Percentiles rank a stretch among this genome's conserved stretches.
phyloP scores from a whole-genome alignment of 1,140 invertebrate genomes.

The Calliopsis andreniformis region DNA sequence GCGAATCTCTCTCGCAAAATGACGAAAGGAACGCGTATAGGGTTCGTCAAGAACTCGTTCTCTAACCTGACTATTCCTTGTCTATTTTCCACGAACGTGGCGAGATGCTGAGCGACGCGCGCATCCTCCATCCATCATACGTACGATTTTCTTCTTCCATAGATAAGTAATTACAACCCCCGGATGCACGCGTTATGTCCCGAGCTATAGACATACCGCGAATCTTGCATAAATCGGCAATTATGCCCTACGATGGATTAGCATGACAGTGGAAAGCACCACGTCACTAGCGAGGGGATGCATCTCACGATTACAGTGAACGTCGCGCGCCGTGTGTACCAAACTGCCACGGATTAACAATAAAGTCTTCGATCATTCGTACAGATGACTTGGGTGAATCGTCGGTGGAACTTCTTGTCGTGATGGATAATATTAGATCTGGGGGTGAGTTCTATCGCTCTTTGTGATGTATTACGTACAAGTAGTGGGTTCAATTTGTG shows the following conservation, averaged over 20 bases:
- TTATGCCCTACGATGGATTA: slow-evolving; percentile 54
- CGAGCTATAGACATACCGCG: slow-evolving; percentile 16
- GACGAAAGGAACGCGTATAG: slow-evolving; percentile 24
- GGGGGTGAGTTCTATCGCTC: background rate
- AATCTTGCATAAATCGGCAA: slow-evolving; percentile 64
- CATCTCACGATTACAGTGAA: slow-evolving; percentile 38
- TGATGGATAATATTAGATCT: background rate
- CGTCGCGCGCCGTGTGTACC: slow-evolving; percentile 22
- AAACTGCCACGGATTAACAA: slow-evolving; percentile 43
- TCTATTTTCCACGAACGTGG: slow-evolving; percentile 10
- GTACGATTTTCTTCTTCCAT: slow-evolving; percentile 44
- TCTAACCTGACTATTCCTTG: slow-evolving; percentile 31
- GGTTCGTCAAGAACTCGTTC: slow-evolving; percentile 42
- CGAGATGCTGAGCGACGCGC: slow-evolving; percentile 15
- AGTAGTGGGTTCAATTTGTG: too few species aligned
- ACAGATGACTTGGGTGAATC: background rate
- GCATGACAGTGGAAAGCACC: slow-evolving; percentile 63
- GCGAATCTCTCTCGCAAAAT: background rate
- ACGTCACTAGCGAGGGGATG: slow-evolving; percentile 41
- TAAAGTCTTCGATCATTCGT: slow-evolving; percentile 45
- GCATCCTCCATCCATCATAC: slow-evolving; percentile 52
- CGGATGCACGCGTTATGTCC: slow-evolving; percentile 50
- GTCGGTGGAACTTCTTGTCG: background rate
- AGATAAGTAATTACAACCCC: slow-evolving; percentile 48
- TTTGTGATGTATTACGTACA: too few species aligned